These are phyloP conservation scores for Copidosoma aretas DNA, from an alignment of 2,888 invertebrate species.

Conservation along the genomic window DNA sequence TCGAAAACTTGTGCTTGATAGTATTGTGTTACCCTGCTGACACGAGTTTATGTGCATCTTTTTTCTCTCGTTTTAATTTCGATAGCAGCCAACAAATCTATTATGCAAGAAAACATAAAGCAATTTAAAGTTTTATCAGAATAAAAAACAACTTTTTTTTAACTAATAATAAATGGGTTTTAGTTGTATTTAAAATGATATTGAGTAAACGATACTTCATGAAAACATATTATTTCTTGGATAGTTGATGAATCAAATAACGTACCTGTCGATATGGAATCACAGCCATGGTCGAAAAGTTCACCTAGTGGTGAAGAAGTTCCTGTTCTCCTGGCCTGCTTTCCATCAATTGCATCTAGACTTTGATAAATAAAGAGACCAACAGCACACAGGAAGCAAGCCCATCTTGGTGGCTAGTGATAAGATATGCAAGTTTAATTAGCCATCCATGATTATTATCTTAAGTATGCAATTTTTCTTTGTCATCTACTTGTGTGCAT, in stretches of 20 bases:
- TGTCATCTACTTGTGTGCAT: background rate
- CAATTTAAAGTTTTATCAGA: constrained; percentile 7
- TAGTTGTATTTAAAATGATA: too few species aligned
- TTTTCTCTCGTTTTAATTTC: constrained; percentile 16
- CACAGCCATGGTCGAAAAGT: constrained; percentile 99
- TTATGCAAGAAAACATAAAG: constrained; percentile 9
- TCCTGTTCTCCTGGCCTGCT: constrained; percentile 95
- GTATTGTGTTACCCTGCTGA: background rate
- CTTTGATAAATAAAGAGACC: constrained; percentile 98
- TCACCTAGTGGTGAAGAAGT: constrained; percentile 94
- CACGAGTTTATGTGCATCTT: constrained; percentile 16
- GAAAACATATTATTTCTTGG: background rate
- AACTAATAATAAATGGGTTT: too few species aligned
- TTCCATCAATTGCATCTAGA: constrained; percentile 98
- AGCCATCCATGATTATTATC: background rate
- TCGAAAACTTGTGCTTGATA: background rate
- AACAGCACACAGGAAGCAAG: constrained; percentile 87
- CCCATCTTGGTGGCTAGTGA: constrained; percentile 84
- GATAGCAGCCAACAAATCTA: constrained; percentile 2
- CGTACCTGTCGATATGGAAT: constrained; percentile 89
- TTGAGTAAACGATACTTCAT: too few species aligned
- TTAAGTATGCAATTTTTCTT: background rate
- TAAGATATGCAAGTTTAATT: constrained; percentile 8
- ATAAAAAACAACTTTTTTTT: constrained; percentile 5
- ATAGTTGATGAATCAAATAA: background rate